These are phyloP conservation scores for Mesorhabditis sp. DNA, from an alignment of 2,888 invertebrate species.

Conservation along the genomic window DNA sequence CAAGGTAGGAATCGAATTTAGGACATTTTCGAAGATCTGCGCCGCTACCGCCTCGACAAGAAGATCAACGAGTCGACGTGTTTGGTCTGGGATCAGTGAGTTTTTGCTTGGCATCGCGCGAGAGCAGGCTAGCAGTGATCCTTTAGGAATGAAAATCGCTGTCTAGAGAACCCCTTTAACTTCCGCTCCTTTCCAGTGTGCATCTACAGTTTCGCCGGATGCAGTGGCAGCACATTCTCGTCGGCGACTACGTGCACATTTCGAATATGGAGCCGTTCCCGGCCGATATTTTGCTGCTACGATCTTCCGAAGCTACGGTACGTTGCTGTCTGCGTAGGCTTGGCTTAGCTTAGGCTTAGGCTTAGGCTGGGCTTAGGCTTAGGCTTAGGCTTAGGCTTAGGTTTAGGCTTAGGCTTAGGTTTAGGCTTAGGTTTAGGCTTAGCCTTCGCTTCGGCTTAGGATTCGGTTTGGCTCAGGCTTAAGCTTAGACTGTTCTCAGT, in stretches of 20 bases:
- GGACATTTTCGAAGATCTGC: constrained; percentile 91
- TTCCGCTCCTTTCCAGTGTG: constrained; percentile 15
- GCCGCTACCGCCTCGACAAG: constrained; percentile 83
- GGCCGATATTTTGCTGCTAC: constrained; percentile 76
- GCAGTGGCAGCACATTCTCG: constrained; percentile 80
- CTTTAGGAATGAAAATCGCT: constrained; percentile 16
- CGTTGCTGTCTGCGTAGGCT: neutral
- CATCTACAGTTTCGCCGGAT: constrained; percentile 41
- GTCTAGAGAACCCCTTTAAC: constrained; percentile 64
- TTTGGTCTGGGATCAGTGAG: constrained; percentile 68
- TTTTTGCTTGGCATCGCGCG: constrained; percentile 14
- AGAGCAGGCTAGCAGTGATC: no score
- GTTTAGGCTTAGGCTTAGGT: no score
- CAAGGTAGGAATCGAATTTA: constrained; percentile 58
- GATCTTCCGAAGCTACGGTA: neutral
- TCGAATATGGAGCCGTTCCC: constrained; percentile 94
- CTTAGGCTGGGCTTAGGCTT: neutral
- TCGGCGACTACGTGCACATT: constrained; percentile 88
- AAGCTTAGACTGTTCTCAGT: no score
- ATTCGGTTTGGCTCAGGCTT: no score
- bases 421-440: no score
- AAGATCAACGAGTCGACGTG: constrained; percentile 88
- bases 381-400: no score
- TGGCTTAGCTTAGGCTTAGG: neutral
- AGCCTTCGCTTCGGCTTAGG: no score